phyloP scores from a whole-genome alignment of 2,113 vertebrate species.

The Vombatus ursinus region DNA sequence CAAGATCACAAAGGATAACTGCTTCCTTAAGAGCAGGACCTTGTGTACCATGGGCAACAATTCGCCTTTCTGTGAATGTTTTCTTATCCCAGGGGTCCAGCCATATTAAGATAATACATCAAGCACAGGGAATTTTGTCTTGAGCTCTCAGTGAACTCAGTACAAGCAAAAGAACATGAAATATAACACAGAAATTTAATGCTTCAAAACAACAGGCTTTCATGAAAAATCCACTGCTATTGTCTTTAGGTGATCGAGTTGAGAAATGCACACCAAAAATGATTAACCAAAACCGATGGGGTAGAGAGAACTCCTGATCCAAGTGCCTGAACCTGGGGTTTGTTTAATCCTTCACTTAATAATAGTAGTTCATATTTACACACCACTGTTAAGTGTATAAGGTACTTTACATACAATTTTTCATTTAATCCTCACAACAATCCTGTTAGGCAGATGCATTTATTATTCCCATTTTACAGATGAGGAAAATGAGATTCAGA shows the following conservation, averaged over 20 bases:
- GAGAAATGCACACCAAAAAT: background rate
- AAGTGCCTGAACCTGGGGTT: background rate
- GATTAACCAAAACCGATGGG: background rate
- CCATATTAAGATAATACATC: background rate
- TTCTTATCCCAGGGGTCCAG: background rate
- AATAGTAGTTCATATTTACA: background rate
- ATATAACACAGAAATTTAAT: background rate
- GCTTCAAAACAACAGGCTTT: background rate
- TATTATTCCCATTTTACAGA: background rate
- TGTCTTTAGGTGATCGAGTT: background rate
- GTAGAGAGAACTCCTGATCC: background rate
- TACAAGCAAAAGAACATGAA: background rate
- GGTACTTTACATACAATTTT: background rate
- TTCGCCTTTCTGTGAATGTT: background rate
- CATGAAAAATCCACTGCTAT: background rate
- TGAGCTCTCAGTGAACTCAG: background rate
- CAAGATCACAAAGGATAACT: background rate
- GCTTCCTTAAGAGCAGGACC: background rate
- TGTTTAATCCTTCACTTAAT: background rate
- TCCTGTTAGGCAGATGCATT: background rate
- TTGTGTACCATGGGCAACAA: background rate
- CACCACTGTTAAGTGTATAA: background rate
- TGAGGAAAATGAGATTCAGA: background rate
- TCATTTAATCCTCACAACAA: background rate
- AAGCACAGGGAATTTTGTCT: background rate